Percentiles rank a stretch among this genome's conserved stretches.
These are phyloP conservation scores for Balanococcus diminutus DNA, from an alignment of 2,888 invertebrate genomes.

Conservation along the genomic window DNA sequence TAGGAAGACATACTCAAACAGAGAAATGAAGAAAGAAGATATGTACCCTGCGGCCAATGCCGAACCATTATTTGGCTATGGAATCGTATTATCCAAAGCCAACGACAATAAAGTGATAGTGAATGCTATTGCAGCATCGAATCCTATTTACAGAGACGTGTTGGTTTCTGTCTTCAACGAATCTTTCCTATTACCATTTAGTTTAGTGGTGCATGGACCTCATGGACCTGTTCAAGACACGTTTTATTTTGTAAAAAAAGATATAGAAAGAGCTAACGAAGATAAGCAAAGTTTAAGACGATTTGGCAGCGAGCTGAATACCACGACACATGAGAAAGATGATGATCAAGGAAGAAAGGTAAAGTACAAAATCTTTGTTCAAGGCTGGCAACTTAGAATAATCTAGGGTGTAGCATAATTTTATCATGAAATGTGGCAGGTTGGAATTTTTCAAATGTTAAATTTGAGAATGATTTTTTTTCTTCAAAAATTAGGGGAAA, in stretches of 20 bases:
- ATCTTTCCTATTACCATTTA: conserved; percentile 84
- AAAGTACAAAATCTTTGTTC: background rate
- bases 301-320: conserved; percentile 87
- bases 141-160: conserved; percentile 88
- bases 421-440: too few relatives aligned
- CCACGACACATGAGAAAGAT: conserved; percentile 86
- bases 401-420: too few relatives aligned
- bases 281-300: conserved; percentile 88
- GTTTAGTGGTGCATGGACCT: conserved; percentile 84
- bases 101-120: conserved; percentile 80
- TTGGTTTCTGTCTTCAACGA: conserved; percentile 92
- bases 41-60: conserved; percentile 68
- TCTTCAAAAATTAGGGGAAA: too few relatives aligned
- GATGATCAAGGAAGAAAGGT: conserved; percentile 60
- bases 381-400: too few relatives aligned
- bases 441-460: too few relatives aligned
- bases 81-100: conserved; percentile 80
- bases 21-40: conserved; percentile 43
- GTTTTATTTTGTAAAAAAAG: conserved; percentile 92
- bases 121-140: conserved; percentile 82
- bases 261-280: conserved; percentile 86
- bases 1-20: conserved; percentile 46
- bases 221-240: conserved; percentile 75
- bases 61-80: conserved; percentile 83
- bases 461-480: too few relatives aligned